Base-by-base conservation (phyloP, 2,888 invertebrate genomes). In the Seira musarum region DNA sequence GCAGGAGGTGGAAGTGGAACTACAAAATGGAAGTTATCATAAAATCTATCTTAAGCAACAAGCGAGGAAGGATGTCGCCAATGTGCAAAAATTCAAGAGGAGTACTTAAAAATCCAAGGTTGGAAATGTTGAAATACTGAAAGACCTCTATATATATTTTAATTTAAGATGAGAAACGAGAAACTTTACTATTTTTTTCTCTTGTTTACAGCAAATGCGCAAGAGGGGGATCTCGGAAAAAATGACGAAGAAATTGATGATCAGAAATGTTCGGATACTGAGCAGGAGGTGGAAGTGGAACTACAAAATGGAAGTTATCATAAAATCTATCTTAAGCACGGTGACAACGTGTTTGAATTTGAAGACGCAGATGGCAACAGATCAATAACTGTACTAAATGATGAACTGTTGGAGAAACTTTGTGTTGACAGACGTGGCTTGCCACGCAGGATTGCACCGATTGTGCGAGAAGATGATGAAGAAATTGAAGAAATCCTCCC, bases 41-140 rank as follows among this genome's bases (percentile, higher is more conserved):
- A n/a, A n/a, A n/a, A n/a, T n/a, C n/a, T n/a, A n/a, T n/a, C 66
- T 63, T 0, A 15, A 46, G 3, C 53, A 49, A n/a, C 46, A 22
- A 81, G 81, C 49, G 77, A 73, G 13, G 67, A 80, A n/a, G 81
- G 80, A 1, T 84, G 84, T 46, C 65, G 22, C 2, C 84, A 84
- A 53, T 84, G 84, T 24, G 49, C 17, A 5, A 49, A 13, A 30
- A 53, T 19, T 15, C 22, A 24, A 68, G 60, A 10, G 15, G 60
- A 60, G 17, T n/a, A 10, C 17, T 17, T 60, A 6, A 60, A 60
- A 10, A 25, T 13, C 46, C 8, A 22, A 22, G 3, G 8, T 22
- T 63, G 8, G 24, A 63, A 63, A 63, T 5, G 24, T 6, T 22
- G 64, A 63, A 63, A 21, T 8, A 10, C 22, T n/a, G n/a, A n/a